Conservation (phyloP, 2,113 vertebrate species). For the Aramus guarauna region DNA sequence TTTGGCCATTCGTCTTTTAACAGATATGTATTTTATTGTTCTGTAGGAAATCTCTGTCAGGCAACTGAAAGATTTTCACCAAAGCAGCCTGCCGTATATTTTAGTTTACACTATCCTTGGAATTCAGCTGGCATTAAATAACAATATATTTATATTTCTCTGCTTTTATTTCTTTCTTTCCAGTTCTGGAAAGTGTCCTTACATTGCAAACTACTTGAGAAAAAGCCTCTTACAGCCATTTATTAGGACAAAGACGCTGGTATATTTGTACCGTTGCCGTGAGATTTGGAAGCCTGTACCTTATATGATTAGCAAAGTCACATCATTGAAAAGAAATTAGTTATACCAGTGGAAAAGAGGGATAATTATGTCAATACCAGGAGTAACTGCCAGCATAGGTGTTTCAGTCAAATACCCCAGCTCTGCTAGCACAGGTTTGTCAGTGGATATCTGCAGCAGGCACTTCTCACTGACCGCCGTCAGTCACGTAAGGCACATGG, state of each 20-base stretch:
- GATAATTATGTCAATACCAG: neutral
- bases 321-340: neutral
- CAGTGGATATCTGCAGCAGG: neutral
- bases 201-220: neutral
- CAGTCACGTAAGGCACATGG: accelerated
- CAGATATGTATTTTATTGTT: neutral
- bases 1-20: neutral
- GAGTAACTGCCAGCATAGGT: neutral
- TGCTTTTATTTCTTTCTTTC: neutral
- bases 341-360: neutral
- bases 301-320: neutral
- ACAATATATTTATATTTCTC: neutral
- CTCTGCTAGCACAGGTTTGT: neutral
- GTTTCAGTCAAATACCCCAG: neutral
- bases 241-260: neutral
- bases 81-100: neutral
- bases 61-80: neutral
- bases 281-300: neutral
- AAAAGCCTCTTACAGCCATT: neutral
- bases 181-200: neutral
- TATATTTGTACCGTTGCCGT: neutral
- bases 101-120: neutral
- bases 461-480: accelerated
- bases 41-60: neutral
- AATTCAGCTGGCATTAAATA: neutral